A percentile compares a stretch with the other conserved stretches of the same genome.
Conservation (phyloP, 2,797 vertebrate genomes). For the Silurus lanzhouensis region DNA sequence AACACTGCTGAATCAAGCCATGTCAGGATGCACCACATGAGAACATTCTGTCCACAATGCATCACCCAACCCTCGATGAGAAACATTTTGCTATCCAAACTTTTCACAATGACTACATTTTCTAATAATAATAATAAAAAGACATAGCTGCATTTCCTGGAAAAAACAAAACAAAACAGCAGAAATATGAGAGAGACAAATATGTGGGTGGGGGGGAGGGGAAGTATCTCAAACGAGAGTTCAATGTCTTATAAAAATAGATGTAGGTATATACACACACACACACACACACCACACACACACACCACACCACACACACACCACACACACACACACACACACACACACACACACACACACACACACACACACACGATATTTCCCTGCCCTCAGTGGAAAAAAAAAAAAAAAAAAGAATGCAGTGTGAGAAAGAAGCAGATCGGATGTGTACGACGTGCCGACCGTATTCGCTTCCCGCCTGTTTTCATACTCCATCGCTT, state of each 20-base stretch:
- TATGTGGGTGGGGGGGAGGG: conserved; percentile 49
- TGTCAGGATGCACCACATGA: conserved; percentile 14
- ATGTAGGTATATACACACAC: conserved; percentile 57
- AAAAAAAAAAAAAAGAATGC: not conserved
- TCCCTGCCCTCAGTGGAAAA: conserved; percentile 52
- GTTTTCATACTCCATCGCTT: not conserved
- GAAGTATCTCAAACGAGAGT: conserved; percentile 60
- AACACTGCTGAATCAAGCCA: conserved; percentile 63
- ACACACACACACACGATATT: conserved; percentile 15
- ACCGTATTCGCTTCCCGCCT: not conserved
- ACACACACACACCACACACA: not conserved
- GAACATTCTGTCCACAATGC: conserved; percentile 38
- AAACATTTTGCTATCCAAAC: conserved; percentile 47
- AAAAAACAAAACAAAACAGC: conserved; percentile 5
- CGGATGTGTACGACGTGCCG: not conserved
- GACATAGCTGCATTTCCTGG: conserved; percentile 5
- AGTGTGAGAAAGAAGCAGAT: conserved; percentile 15
- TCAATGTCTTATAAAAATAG: conserved; percentile 74
- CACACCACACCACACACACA: too few relatives aligned
- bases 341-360: too few relatives aligned
- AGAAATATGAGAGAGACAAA: conserved; percentile 7
- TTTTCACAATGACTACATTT: conserved; percentile 35
- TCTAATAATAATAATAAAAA: not conserved
- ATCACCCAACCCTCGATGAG: conserved; percentile 62
- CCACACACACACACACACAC: not conserved